Evolutionary conservation across 2,888 invertebrate species (phyloP), one percentile per base, ranked within the genome.

Genomic region (Oscheius sp.): DNA sequence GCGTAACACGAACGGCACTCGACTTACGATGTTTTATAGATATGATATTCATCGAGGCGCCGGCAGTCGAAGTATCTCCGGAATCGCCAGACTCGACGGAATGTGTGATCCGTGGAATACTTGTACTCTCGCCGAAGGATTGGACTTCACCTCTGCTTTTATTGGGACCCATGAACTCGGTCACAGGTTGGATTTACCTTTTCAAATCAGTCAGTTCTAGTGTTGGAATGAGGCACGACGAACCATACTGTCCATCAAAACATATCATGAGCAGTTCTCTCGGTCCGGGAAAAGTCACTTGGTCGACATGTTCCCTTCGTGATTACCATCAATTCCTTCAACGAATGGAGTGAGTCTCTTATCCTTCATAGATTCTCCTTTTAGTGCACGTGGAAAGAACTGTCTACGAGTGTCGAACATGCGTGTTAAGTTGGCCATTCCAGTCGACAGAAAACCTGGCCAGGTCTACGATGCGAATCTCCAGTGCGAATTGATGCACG

Each of bases 221-320:
- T 64, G 77, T 86, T 26, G 86, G 86, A 12, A 86, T 86, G 85
- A 68, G 83, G 20, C 86, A 86, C 77, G 86, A 86, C 68, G 86
- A 86, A 72, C 85, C 82, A 28, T 85, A 86, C 65, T 86, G 86
- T 61, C 71, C 76, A 22, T 78, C 80, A 47, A 80, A 73, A 56
- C 83, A 80, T 74, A 86, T 86, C 66, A 86, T 86, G 86, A 80
- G 80, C 49, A 75, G 82, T 8, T 82, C 82, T 12, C 70, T 86
- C 54, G 86, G 86, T 12, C 84, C 85, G 2, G 86, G 86, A 59
- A 86, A 86, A 72, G 84, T 85, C 62, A 85, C 85, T 12, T 85
- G 85, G 85, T 83, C 83, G 12, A 82, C 84, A 8, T 86, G 86
- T 72, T 82, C 83, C 8, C 62, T 86, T 26, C 63, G 84, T 38